Percentiles rank a stretch among this genome's conserved stretches.
Evolutionary conservation across 2,888 invertebrate species (phyloP).

Genomic region (Tinea pellionella): DNA sequence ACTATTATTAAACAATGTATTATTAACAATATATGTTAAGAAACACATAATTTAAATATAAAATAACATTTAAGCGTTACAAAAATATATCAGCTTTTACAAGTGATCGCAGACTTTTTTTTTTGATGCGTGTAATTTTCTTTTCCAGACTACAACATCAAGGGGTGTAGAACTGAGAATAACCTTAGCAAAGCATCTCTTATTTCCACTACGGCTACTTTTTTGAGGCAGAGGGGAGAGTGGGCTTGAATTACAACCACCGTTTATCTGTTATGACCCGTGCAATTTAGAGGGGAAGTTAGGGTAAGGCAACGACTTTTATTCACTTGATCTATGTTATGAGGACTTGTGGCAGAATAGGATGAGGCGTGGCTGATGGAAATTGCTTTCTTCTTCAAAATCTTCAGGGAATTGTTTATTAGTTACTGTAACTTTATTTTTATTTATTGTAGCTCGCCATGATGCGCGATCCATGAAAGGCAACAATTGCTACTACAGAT

Average conservation of each 20-base stretch:
- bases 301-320: constrained; percentile 12
- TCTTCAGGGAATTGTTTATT: neutral
- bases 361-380: neutral
- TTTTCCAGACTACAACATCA: no score
- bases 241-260: constrained; percentile 40
- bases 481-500: no score
- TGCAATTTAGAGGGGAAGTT: constrained; percentile 37
- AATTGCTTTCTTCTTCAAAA: neutral
- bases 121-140: no score
- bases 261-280: constrained; percentile 57
- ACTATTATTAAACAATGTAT: no score
- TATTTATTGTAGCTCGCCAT: no score
- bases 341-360: neutral
- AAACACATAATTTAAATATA: no score
- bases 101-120: no score
- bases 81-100: no score
- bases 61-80: no score
- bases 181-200: constrained; percentile 16
- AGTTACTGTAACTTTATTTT: neutral
- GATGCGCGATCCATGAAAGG: no score
- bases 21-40: no score
- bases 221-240: constrained; percentile 18
- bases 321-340: constrained; percentile 16
- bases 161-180: neutral
- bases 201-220: constrained; percentile 14